Conservation (phyloP, 2,797 vertebrate species). For the Sebastes aleutianus region DNA sequence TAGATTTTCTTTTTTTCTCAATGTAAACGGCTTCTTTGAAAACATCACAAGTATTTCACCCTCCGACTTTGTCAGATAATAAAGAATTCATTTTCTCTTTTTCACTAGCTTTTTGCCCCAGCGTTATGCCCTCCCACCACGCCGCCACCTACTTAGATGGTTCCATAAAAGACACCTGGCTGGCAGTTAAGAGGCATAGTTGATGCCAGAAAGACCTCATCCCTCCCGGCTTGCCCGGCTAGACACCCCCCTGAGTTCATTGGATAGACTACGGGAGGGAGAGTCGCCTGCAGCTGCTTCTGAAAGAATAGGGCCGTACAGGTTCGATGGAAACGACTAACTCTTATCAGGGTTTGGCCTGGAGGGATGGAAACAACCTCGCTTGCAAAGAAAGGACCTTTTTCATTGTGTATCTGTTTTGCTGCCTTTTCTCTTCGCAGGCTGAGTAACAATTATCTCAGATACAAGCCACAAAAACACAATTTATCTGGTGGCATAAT, state of each 20-base stretch:
- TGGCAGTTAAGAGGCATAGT: slow-evolving; percentile 52
- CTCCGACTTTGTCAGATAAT: slow-evolving; percentile 36
- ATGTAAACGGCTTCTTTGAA: slow-evolving; percentile 43
- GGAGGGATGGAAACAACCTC: slow-evolving; percentile 54
- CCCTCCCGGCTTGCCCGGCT: slow-evolving; percentile 37
- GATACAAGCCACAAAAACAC: slow-evolving; percentile 7
- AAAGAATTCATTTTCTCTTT: slow-evolving; percentile 27
- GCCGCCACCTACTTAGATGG: slow-evolving; percentile 37
- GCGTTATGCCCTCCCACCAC: background rate
- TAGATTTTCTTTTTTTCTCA: background rate
- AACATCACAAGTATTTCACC: slow-evolving; percentile 37
- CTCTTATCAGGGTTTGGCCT: slow-evolving; percentile 64
- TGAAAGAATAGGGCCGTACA: slow-evolving; percentile 52
- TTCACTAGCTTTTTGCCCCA: slow-evolving; percentile 22
- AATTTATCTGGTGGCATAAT: slow-evolving; percentile 29
- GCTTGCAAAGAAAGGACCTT: slow-evolving; percentile 66
- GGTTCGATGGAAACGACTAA: slow-evolving; percentile 63
- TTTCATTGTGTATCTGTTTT: slow-evolving; percentile 45
- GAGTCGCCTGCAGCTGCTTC: slow-evolving; percentile 51
- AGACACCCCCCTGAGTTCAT: slow-evolving; percentile 48
- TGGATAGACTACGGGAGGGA: slow-evolving; percentile 57
- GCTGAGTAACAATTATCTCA: slow-evolving; percentile 20
- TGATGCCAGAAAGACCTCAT: slow-evolving; percentile 46
- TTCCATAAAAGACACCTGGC: slow-evolving; percentile 57
- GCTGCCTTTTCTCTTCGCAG: slow-evolving; percentile 8